Evolutionary conservation across 1,140 invertebrate genomes (phyloP).

Genomic region (Apocrypta bakeri): DNA sequence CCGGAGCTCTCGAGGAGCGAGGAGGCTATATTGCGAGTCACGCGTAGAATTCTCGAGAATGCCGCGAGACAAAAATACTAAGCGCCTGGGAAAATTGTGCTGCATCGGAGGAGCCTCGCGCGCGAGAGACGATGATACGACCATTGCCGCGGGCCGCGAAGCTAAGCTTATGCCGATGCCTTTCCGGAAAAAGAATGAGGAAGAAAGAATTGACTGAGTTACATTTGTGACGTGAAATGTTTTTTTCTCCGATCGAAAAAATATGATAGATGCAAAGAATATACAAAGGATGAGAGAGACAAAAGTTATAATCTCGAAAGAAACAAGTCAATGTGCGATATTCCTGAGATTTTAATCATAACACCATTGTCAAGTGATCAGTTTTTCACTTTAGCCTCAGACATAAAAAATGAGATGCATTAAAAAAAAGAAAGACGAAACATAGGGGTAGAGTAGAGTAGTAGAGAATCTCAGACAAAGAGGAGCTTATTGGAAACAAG

Average conservation of each 20-base stretch:
- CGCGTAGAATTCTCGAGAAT: constrained; percentile 37
- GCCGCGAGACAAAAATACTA: constrained; percentile 34
- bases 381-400: not conserved
- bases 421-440: not conserved
- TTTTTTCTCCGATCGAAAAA: too few relatives aligned
- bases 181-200: too few relatives aligned
- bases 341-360: constrained; percentile 23
- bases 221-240: not conserved
- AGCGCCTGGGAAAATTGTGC: constrained; percentile 26
- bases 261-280: too few relatives aligned
- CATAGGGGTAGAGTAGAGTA: too few relatives aligned
- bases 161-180: constrained; percentile 23
- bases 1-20: too few relatives aligned
- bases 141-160: not conserved
- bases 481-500: constrained; percentile 24
- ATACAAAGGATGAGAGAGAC: not conserved
- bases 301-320: not conserved
- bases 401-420: not conserved
- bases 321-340: not conserved
- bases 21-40: not conserved
- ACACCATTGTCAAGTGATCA: constrained; percentile 16
- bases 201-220: constrained; percentile 2
- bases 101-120: not conserved
- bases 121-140: constrained; percentile 5
- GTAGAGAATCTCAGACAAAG: too few relatives aligned